Conservation (phyloP, 2,888 invertebrate species). For the Drosophila lacicola region DNA sequence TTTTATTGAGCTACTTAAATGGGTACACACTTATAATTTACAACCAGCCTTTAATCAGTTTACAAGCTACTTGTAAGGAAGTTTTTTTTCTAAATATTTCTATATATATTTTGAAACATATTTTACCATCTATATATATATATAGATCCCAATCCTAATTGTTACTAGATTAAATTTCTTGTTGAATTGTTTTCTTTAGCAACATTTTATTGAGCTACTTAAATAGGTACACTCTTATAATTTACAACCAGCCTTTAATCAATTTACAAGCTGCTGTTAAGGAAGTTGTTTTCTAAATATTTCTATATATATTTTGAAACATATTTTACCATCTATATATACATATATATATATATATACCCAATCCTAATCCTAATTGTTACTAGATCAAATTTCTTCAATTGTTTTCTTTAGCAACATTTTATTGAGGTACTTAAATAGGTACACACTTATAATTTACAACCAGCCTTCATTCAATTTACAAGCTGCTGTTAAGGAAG, state of each 20-base stretch:
- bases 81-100: no score
- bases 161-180: neutral
- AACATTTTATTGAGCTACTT: slow-evolving; percentile 1
- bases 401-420: slow-evolving; percentile 2
- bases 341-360: neutral
- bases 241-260: no score
- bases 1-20: no score
- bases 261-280: neutral
- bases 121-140: neutral
- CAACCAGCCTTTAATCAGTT: no score
- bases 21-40: no score
- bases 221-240: neutral
- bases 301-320: neutral
- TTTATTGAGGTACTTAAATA: neutral
- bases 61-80: no score
- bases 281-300: no score
- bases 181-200: slow-evolving; percentile 2
- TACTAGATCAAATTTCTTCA: neutral
- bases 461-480: neutral
- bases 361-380: neutral
- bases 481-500: neutral
- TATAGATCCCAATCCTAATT: neutral
- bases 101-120: no score
- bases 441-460: no score
- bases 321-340: no score